Conservation (phyloP, 2,888 invertebrate species). For the Pasiphila rectangulata region DNA sequence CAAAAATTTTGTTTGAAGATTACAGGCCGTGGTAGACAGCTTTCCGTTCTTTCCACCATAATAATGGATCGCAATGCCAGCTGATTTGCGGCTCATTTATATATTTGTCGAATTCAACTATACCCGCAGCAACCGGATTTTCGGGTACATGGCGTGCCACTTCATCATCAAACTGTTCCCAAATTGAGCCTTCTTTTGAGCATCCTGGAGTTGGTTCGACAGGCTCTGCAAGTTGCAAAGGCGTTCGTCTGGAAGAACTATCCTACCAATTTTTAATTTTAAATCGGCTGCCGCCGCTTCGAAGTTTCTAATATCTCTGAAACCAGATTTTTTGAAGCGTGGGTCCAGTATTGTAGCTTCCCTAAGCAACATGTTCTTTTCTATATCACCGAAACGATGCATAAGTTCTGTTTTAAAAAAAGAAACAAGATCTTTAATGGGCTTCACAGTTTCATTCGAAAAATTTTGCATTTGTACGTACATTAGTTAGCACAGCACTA, state of each 20-base stretch:
- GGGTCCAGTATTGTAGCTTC: neutral
- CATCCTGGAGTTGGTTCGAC: neutral
- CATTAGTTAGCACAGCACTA: neutral
- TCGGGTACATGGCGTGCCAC: neutral
- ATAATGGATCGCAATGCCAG: no score
- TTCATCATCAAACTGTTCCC: neutral
- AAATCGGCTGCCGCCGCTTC: neutral
- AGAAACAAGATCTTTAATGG: no score
- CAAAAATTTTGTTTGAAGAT: no score
- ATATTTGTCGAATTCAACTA: neutral
- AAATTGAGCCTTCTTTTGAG: no score
- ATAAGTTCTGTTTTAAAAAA: no score
- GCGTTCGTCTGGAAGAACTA: neutral
- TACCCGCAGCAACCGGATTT: neutral
- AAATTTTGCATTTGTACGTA: no score
- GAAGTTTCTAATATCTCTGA: neutral
- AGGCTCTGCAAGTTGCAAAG: neutral
- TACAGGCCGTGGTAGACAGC: neutral
- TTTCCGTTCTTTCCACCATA: neutral
- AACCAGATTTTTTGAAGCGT: neutral
- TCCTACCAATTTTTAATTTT: neutral
- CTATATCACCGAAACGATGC: no score
- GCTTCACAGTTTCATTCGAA: no score
- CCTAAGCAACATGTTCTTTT: neutral
- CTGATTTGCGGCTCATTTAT: neutral